Evolutionary conservation across 1,140 invertebrate species (phyloP).

Genomic region (Antheraea pernyi): DNA sequence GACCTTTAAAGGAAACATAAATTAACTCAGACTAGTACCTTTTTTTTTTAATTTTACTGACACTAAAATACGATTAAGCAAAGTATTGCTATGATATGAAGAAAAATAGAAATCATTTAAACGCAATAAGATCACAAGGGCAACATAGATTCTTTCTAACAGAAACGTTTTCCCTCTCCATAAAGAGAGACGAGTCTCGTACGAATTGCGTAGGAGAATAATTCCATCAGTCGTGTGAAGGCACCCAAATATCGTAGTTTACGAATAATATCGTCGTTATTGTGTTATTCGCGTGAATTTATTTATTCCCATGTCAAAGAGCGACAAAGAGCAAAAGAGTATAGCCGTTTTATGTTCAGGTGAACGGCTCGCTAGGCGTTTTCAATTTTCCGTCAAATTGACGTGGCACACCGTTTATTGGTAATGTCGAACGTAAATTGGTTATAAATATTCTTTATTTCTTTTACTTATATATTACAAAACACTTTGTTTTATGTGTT

Average conservation of each 20-base stretch:
- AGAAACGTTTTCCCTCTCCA: too few species aligned
- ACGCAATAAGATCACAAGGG: too few species aligned
- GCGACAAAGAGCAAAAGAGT: constrained; percentile 34
- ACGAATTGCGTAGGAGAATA: neutral
- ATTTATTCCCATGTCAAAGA: constrained; percentile 40
- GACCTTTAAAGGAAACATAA: too few species aligned
- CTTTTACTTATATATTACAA: neutral
- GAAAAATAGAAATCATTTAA: too few species aligned
- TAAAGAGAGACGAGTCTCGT: too few species aligned
- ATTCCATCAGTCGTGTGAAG: neutral
- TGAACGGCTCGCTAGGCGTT: constrained; percentile 11
- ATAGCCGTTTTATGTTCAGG: constrained; percentile 14
- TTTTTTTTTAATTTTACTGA: too few species aligned
- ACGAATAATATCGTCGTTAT: constrained; percentile 34
- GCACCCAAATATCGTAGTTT: neutral
- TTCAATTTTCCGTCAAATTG: constrained; percentile 32
- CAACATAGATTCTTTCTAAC: too few species aligned
- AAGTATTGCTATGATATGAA: too few species aligned
- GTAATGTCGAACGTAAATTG: neutral
- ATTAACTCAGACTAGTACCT: too few species aligned
- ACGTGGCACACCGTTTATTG: constrained; percentile 19
- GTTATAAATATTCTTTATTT: neutral
- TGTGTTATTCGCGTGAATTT: constrained; percentile 38
- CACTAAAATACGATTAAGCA: too few species aligned
- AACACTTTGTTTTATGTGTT: too few species aligned